phyloP scores from a whole-genome alignment of 1,140 invertebrate species.

The Doryteuthis pealeii region DNA sequence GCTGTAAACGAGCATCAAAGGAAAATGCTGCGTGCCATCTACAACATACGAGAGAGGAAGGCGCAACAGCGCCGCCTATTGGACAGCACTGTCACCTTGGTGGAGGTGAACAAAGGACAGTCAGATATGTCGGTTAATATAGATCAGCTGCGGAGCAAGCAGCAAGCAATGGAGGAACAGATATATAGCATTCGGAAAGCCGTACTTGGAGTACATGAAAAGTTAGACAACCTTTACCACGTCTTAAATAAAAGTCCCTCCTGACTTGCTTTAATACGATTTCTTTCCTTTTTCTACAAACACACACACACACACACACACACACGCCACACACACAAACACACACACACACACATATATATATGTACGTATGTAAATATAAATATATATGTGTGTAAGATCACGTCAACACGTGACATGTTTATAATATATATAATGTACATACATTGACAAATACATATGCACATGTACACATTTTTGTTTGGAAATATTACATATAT shows the following conservation, averaged over 20 bases:
- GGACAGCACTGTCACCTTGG: slow-evolving; percentile 50
- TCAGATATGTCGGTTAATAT: slow-evolving; percentile 30
- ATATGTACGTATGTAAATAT: background rate
- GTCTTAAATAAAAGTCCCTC: slow-evolving; percentile 26
- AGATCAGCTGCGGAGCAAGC: slow-evolving; percentile 30
- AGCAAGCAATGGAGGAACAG: slow-evolving; percentile 44
- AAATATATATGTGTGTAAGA: background rate
- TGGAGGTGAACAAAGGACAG: slow-evolving; percentile 51
- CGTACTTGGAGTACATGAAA: slow-evolving; percentile 28
- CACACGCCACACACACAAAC: too few relatives aligned
- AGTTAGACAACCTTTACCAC: slow-evolving; percentile 21
- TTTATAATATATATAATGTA: too few relatives aligned
- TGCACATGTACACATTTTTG: too few relatives aligned
- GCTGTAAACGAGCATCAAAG: slow-evolving; percentile 40
- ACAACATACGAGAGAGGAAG: slow-evolving; percentile 53
- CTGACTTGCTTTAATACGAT: background rate
- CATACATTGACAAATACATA: too few relatives aligned
- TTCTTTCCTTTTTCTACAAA: slow-evolving; percentile 15
- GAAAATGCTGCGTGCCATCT: slow-evolving; percentile 51
- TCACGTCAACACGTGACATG: too few relatives aligned
- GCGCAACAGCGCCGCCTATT: slow-evolving; percentile 46
- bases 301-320: slow-evolving; percentile 22
- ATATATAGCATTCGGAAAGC: slow-evolving; percentile 32
- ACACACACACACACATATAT: background rate
- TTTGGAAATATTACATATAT: too few relatives aligned